Evolutionary conservation across 2,888 invertebrate genomes (phyloP).

Genomic region (Phania funesta): DNA sequence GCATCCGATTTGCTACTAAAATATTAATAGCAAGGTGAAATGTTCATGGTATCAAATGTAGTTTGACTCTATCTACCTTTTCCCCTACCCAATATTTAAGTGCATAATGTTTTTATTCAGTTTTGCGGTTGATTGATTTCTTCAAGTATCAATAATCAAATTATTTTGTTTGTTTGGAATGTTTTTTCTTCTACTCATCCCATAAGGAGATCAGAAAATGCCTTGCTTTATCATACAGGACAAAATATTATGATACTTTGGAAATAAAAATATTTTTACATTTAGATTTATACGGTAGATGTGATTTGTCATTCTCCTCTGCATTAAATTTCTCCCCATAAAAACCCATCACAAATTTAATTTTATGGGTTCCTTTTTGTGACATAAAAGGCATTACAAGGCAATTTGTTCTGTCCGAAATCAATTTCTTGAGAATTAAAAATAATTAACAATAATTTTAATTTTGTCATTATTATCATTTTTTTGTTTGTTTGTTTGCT

Average conservation of each 20-base stretch:
- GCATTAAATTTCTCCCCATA: background rate
- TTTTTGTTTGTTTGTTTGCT: conserved; percentile 2
- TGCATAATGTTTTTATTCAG: conserved; percentile 4
- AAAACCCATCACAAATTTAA: background rate
- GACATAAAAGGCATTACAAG: conserved; percentile 51
- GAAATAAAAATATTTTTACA: conserved; percentile 11
- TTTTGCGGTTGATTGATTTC: conserved; percentile 59
- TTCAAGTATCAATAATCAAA: conserved; percentile 56
- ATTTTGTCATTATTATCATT: background rate
- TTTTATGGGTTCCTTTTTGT: background rate
- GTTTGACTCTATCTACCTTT: background rate
- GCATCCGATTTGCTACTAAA: too few relatives aligned
- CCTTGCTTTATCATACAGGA: conserved; percentile 22
- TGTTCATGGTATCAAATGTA: too few relatives aligned
- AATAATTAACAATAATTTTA: conserved; percentile 42
- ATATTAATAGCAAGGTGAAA: too few relatives aligned
- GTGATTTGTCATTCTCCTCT: conserved; percentile 58
- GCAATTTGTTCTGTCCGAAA: conserved; percentile 57
- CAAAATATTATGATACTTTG: background rate
- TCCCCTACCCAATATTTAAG: conserved; percentile 20
- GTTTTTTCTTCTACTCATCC: background rate
- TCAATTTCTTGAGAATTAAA: conserved; percentile 54
- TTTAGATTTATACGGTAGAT: conserved; percentile 15
- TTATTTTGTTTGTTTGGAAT: conserved; percentile 11
- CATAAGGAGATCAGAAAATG: background rate